Percentiles rank a stretch among this genome's conserved stretches.
phyloP scores from a whole-genome alignment of 2,888 invertebrate genomes.

The Mamestra brassicae region DNA sequence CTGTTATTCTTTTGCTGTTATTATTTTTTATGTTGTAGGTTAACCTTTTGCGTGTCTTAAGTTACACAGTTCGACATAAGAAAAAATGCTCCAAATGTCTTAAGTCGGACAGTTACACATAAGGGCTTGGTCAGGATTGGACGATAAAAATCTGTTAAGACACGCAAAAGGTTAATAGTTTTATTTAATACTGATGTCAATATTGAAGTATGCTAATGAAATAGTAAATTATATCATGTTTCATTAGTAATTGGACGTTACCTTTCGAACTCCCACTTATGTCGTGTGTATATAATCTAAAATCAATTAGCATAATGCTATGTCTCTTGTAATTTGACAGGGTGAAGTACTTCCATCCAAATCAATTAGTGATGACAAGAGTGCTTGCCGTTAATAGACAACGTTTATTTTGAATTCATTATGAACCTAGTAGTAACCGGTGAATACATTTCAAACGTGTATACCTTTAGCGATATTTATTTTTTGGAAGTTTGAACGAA shows the following conservation, averaged over 20 bases:
- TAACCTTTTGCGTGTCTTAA: too few species aligned
- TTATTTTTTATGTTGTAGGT: too few species aligned
- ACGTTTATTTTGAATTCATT: slow-evolving; percentile 12
- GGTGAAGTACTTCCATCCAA: slow-evolving; percentile 18
- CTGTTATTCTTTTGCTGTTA: too few species aligned
- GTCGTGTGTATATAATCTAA: background rate
- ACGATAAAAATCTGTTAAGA: too few species aligned
- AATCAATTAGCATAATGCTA: slow-evolving; percentile 32
- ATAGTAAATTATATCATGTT: background rate
- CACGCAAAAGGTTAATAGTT: too few species aligned
- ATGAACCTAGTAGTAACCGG: background rate
- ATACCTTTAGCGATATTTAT: background rate
- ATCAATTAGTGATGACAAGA: slow-evolving; percentile 32
- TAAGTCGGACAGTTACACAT: too few species aligned
- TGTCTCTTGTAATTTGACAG: slow-evolving; percentile 9
- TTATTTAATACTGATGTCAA: too few species aligned
- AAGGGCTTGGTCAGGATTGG: too few species aligned
- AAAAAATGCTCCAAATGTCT: too few species aligned
- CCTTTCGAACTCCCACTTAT: background rate
- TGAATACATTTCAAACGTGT: background rate
- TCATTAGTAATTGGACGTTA: slow-evolving; percentile 5
- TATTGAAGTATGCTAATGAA: too few species aligned
- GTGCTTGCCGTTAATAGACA: slow-evolving; percentile 3
- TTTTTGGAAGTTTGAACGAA: background rate
- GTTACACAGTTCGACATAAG: too few species aligned